Conservation (phyloP, 1,140 invertebrate species). For the Lethocerus indicus region DNA sequence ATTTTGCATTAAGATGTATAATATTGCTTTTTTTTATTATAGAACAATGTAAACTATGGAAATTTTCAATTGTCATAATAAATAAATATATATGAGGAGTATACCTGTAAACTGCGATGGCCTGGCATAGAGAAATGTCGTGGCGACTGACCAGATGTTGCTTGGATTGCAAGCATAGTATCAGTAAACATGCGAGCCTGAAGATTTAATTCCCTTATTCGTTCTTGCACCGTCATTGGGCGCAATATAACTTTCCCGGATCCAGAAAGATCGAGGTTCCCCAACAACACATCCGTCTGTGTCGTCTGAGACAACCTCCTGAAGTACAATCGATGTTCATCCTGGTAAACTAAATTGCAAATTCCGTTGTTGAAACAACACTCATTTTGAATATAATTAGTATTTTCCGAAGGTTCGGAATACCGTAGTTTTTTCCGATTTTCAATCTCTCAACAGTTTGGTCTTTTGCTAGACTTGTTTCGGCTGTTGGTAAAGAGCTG, state of each 20-base stretch:
- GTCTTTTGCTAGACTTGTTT: no score
- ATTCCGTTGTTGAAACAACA: no score
- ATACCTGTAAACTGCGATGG: slow-evolving; percentile 28
- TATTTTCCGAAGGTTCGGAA: no score
- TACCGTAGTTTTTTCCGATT: no score
- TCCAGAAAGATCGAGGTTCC: slow-evolving; percentile 26
- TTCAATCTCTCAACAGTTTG: no score
- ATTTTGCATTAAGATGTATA: neutral
- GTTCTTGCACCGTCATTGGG: slow-evolving; percentile 30
- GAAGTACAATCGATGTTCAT: slow-evolving; percentile 27
- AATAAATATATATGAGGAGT: neutral
- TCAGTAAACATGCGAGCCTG: slow-evolving; percentile 32
- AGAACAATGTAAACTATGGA: no score
- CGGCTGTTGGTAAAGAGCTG: no score
- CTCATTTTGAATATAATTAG: neutral
- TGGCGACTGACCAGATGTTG: slow-evolving; percentile 20
- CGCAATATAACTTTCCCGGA: slow-evolving; percentile 25
- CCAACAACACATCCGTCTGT: slow-evolving; percentile 31
- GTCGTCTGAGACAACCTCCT: slow-evolving; percentile 31
- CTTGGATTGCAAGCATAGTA: slow-evolving; percentile 30
- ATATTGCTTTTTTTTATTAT: no score
- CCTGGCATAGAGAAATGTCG: slow-evolving; percentile 22
- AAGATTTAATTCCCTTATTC: slow-evolving; percentile 32
- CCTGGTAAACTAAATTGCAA: slow-evolving; percentile 21
- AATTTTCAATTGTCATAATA: no score